Base-by-base conservation (phyloP, 92 coral and sea anemone species). In the Phymanthus crucifer region DNA sequence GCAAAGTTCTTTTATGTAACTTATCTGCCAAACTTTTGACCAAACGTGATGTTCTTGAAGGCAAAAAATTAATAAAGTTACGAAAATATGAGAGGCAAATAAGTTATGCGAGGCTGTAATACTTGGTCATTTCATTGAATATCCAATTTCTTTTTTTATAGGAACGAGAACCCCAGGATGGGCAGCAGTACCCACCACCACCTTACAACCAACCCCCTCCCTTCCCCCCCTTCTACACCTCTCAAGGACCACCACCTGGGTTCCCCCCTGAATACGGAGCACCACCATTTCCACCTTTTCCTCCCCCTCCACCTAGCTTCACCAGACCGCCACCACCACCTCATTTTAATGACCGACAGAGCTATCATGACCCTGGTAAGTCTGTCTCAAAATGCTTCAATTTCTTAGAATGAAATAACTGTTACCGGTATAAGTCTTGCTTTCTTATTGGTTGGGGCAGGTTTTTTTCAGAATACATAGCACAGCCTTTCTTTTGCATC, bases 291-390 rank as follows among this genome's bases (percentile, higher is more conserved):
- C 87, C 95, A 1, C 91, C 78, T 72, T 93, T 92, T 9, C 91
- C 93, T 35, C 89, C 90, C 18, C 98, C 98, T 21, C 93, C 91
- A 31, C 96, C 92, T 12, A 89, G 87, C 78, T 95, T 93, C 81
- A 78, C 80, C 66, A 91, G 84, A 66, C 98, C 96, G 2, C 99
- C 98, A 24, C 99, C 96, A 40, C 87, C 98, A 24, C 99, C 96
- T 50, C 87, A 78, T 70, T 95, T 84, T 78, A 89, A 83, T 73
- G 83, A 79, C 58, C 98, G 94, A 10, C 98, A 96, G 19, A 80
- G 61, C 78, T 88, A 68, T 54, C 88, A 78, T 21, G 95, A 91
- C 18, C 72, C 81, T 50, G 81, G 81, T 77, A 77, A 64, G 54
- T 54, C 11, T 2, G 8, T 46, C n/a, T 35, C 36, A 1, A 71